Conservation (phyloP, 64 coral and sea anemone genomes). For the Stichodactyla mertensii region DNA sequence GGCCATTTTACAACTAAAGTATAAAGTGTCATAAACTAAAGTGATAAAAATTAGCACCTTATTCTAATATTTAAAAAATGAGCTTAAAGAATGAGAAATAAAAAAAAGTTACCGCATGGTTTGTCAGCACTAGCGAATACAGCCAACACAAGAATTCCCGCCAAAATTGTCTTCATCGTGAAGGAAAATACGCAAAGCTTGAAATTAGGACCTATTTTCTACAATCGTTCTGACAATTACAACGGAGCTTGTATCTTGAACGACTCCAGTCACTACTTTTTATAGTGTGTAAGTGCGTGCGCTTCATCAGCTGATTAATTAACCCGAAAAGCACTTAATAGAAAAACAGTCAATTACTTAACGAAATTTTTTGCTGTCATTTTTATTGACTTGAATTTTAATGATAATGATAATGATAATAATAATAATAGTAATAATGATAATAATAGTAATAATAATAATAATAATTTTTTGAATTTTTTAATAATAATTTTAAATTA, state of each 20-base stretch:
- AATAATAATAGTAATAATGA: no score
- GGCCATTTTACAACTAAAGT: no score
- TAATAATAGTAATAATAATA: no score
- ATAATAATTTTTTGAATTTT: no score
- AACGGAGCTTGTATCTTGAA: not conserved
- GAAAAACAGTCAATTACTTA: not conserved
- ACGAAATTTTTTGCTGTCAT: not conserved
- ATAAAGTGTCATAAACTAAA: no score
- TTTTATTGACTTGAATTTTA: not conserved
- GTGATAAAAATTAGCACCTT: no score
- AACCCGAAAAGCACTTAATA: not conserved
- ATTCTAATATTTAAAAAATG: no score
- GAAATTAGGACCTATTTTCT: no score
- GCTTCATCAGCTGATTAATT: not conserved
- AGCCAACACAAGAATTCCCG: not conserved
- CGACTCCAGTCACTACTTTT: not conserved
- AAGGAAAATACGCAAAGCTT: not conserved
- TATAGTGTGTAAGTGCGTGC: not conserved
- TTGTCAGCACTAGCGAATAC: not conserved
- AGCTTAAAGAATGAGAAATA: no score
- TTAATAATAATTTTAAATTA: no score
- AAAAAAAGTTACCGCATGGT: not conserved
- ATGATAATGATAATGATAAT: no score
- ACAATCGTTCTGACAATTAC: no score
- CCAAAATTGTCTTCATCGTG: slow-evolving; percentile 9